Conservation (phyloP, 2,888 invertebrate species). For the Bombylius major region DNA sequence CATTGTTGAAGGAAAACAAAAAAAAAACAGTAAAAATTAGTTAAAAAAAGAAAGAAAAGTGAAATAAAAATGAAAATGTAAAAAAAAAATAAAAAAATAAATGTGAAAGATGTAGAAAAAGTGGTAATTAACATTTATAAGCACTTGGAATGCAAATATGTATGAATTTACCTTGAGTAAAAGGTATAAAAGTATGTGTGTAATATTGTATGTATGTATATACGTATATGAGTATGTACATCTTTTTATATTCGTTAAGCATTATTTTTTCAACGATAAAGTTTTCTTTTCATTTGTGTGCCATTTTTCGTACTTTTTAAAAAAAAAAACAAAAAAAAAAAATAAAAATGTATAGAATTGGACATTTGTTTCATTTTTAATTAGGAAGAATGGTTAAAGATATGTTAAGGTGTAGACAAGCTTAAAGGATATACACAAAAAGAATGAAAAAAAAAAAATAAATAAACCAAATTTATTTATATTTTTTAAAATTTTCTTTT, state of each 20-base stretch:
- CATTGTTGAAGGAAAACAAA: not conserved
- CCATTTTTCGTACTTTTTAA: not conserved
- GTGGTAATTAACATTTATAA: slow-evolving; percentile 37
- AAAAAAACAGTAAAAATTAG: not conserved
- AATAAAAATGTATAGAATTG: not conserved
- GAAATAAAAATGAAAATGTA: not conserved
- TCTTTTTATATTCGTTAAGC: not conserved
- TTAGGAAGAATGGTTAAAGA: not conserved
- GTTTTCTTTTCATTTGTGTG: not conserved
- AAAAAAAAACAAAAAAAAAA: no score
- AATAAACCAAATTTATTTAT: no score
- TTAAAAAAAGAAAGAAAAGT: not conserved
- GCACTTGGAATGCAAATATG: slow-evolving; percentile 20
- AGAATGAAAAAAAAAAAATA: no score
- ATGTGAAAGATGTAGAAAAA: slow-evolving; percentile 20
- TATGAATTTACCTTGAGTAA: not conserved
- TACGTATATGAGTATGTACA: no score
- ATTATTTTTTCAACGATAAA: not conserved
- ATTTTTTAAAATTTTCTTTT: no score
- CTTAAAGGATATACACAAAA: no score
- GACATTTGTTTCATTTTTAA: slow-evolving; percentile 4
- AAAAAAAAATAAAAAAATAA: not conserved
- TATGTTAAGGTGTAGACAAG: no score
- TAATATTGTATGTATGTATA: no score
- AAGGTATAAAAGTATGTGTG: no score